These are phyloP conservation scores for Muscicapa comitata DNA, from an alignment of 2,797 vertebrate species.

Conservation along the genomic window DNA sequence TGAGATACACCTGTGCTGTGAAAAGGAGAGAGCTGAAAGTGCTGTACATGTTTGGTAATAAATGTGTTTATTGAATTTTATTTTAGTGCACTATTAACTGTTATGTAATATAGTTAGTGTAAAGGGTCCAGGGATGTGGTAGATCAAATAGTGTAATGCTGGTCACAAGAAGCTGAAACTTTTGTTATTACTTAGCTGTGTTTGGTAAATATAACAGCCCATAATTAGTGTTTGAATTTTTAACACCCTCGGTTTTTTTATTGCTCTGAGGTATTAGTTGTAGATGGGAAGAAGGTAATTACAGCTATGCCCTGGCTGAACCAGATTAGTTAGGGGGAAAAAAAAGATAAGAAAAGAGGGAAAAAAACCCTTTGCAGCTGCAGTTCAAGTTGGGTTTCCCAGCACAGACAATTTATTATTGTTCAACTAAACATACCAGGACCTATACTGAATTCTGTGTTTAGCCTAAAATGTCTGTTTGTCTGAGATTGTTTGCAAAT, in stretches of 20 bases:
- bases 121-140: slow-evolving; percentile 15
- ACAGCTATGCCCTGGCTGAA: slow-evolving; percentile 64
- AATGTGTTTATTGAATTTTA: slow-evolving; percentile 44
- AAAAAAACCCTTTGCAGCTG: slow-evolving; percentile 51
- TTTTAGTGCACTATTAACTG: slow-evolving; percentile 48
- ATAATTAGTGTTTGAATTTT: slow-evolving; percentile 64
- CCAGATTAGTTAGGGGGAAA: slow-evolving; percentile 23
- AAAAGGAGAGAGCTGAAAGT: neutral
- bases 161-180: slow-evolving; percentile 39
- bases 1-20: slow-evolving; percentile 14
- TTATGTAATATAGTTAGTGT: slow-evolving; percentile 29
- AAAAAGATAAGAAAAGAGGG: neutral
- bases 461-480: neutral
- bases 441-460: slow-evolving; percentile 7
- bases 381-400: slow-evolving; percentile 64
- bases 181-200: slow-evolving; percentile 53
- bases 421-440: slow-evolving; percentile 71
- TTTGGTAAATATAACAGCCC: slow-evolving; percentile 69
- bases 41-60: neutral
- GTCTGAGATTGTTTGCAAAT: neutral
- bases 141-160: slow-evolving; percentile 35
- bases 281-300: slow-evolving; percentile 72
- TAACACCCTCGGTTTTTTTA: slow-evolving; percentile 72
- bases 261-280: slow-evolving; percentile 68
- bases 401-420: slow-evolving; percentile 69